A percentile compares a stretch with the other conserved stretches of the same genome.
phyloP scores from a whole-genome alignment of 1,140 invertebrate genomes.

The Scaptomyza hsui region DNA sequence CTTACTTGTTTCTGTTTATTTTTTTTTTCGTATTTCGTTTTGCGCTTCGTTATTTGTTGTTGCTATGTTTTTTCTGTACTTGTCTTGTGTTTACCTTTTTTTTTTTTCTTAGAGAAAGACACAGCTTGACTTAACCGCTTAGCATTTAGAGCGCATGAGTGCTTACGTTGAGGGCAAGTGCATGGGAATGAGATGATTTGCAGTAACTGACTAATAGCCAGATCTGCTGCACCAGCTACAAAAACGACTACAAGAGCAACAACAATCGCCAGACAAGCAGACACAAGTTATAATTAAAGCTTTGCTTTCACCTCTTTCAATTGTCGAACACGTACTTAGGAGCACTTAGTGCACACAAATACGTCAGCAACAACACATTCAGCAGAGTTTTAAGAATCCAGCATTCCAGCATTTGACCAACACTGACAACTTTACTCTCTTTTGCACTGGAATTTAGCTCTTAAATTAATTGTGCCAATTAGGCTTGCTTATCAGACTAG shows the following conservation, averaged over 20 bases:
- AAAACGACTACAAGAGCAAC: slow-evolving; percentile 15
- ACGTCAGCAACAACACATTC: slow-evolving; percentile 10
- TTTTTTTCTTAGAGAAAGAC: slow-evolving; percentile 20
- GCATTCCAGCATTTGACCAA: slow-evolving; percentile 7
- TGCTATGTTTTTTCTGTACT: slow-evolving; percentile 1
- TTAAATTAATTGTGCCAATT: no score
- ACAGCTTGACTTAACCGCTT: slow-evolving; percentile 19
- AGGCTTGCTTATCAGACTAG: no score
- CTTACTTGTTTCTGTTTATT: no score
- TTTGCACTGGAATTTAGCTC: no score
- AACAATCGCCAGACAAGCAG: slow-evolving; percentile 34
- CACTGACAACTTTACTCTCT: no score
- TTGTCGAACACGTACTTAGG: slow-evolving; percentile 44
- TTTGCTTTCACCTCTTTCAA: slow-evolving; percentile 49
- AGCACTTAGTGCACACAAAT: slow-evolving; percentile 26
- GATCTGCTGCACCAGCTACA: slow-evolving; percentile 33
- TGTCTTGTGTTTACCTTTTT: slow-evolving; percentile 42
- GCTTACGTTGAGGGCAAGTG: slow-evolving; percentile 18
- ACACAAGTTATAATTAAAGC: slow-evolving; percentile 46
- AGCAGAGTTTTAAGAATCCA: slow-evolving; percentile 1
- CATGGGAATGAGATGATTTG: slow-evolving; percentile 46
- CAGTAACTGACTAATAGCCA: slow-evolving; percentile 40
- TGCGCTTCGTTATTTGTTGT: slow-evolving; percentile 1
- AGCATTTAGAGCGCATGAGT: slow-evolving; percentile 30
- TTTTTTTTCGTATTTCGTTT: slow-evolving; percentile 8